These are phyloP conservation scores for Linurgus olivaceus DNA, from an alignment of 2,797 vertebrate species.

Conservation along the genomic window DNA sequence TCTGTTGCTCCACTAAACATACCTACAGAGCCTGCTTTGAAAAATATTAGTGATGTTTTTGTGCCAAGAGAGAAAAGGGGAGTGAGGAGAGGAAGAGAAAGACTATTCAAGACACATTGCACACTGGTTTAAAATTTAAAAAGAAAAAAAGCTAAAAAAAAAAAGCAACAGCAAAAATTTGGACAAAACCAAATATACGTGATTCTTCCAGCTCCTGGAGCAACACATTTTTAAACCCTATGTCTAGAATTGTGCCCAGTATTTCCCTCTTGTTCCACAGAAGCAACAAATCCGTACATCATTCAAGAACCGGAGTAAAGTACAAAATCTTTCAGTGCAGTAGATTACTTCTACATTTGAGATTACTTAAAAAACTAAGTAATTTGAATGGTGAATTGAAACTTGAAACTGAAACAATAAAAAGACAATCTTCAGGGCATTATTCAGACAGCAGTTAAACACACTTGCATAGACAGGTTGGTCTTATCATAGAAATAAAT, in stretches of 20 bases:
- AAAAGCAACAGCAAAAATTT: background rate
- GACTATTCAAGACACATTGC: background rate
- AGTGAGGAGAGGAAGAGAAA: background rate
- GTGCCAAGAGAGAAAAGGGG: background rate
- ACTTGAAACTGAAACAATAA: constrained; percentile 31
- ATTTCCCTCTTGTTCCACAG: background rate
- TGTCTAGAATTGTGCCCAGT: background rate
- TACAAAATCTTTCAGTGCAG: background rate
- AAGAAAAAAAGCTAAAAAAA: background rate
- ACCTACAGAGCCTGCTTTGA: background rate
- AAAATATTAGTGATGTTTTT: background rate
- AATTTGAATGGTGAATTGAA: background rate
- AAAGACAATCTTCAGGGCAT: background rate
- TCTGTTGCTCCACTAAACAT: background rate
- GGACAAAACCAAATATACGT: background rate
- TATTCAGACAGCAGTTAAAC: constrained; percentile 2
- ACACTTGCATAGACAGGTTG: background rate
- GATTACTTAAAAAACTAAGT: background rate
- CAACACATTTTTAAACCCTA: background rate
- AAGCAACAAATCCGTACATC: background rate
- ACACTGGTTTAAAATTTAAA: background rate
- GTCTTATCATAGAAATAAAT: constrained; percentile 9
- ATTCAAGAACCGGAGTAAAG: background rate
- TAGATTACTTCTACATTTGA: background rate
- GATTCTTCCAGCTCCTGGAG: background rate